phyloP scores from a whole-genome alignment of 2,113 vertebrate species.

The Mastomys natalensis region DNA sequence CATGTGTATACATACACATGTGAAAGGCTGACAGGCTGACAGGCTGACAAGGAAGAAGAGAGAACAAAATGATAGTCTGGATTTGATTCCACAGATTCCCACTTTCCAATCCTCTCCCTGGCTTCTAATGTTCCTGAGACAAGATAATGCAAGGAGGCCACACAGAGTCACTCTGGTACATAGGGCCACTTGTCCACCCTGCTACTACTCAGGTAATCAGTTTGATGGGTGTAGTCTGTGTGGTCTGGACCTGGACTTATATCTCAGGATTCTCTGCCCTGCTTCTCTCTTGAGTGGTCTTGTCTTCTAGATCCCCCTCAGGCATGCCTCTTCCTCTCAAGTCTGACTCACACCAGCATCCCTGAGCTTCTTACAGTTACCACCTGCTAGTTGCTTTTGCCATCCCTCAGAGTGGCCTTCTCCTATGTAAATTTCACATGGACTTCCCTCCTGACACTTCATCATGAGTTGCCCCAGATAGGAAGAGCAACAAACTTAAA shows the following conservation, averaged over 20 bases:
- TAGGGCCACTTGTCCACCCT: background rate
- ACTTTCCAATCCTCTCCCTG: background rate
- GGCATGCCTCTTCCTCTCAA: background rate
- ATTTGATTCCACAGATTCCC: background rate
- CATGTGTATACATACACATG: background rate
- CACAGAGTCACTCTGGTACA: background rate
- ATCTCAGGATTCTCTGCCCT: background rate
- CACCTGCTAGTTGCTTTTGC: background rate
- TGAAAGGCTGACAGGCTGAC: background rate
- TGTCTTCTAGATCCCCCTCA: background rate
- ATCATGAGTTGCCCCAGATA: background rate
- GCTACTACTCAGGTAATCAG: background rate
- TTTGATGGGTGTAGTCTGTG: fast-evolving
- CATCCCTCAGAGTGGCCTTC: background rate
- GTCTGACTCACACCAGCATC: background rate
- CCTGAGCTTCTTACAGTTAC: background rate
- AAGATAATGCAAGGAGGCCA: background rate
- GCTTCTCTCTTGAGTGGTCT: background rate
- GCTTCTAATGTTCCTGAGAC: background rate
- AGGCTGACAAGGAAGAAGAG: background rate
- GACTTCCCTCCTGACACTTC: background rate
- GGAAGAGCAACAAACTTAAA: background rate
- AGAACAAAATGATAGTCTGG: background rate
- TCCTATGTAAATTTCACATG: background rate
- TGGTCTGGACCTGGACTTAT: background rate